Base-by-base conservation (phyloP, 2,888 invertebrate species). In the Tinea trinotella region DNA sequence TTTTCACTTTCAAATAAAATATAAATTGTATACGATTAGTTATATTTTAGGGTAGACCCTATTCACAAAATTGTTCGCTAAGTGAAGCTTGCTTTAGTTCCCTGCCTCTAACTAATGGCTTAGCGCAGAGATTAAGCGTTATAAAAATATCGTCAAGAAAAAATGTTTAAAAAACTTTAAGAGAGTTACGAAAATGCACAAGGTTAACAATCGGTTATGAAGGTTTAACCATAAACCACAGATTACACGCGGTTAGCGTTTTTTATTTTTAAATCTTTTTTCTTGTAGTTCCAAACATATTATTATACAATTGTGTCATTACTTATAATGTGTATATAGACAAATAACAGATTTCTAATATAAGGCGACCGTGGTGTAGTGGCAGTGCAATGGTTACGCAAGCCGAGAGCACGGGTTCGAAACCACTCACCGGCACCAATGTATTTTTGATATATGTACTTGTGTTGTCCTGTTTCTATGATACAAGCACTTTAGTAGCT, bases 21-120 rank as follows among this genome's bases (percentile, higher is more conserved):
- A 72, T 68, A 68, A 76, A 67, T 74, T 73, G 15, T 74, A 67
- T 62, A 64, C 56, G 62, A 57, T 60, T 56, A 54, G 59, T 61
- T 58, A 60, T 54, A 30, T 40, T 13, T 54, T 56, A 53, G 56
- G 59, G 57, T 54, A 68, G 72, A 62, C 75, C 76, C 74, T 76
- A 60, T 74, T 61, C 67, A 76, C 77, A 75, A 74, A 74, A 72
- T 71, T 64, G 65, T 67, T 69, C 71, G 68, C 66, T 68, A 70
- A 71, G 71, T 71, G 64, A 68, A 68, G 65, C 50, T 20, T 64
- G 64, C 62, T 66, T 70, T 66, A 70, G 69, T 68, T 68, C 62
- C 62, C 63, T 66, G 62, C 62, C 63, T 62, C 63, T 66, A 68
- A 70, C 69, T 67, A 68, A 73, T 68, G 67, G 67, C 66, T 59